phyloP scores from a whole-genome alignment of 2,888 invertebrate species.

The Dilophus febrilis region DNA sequence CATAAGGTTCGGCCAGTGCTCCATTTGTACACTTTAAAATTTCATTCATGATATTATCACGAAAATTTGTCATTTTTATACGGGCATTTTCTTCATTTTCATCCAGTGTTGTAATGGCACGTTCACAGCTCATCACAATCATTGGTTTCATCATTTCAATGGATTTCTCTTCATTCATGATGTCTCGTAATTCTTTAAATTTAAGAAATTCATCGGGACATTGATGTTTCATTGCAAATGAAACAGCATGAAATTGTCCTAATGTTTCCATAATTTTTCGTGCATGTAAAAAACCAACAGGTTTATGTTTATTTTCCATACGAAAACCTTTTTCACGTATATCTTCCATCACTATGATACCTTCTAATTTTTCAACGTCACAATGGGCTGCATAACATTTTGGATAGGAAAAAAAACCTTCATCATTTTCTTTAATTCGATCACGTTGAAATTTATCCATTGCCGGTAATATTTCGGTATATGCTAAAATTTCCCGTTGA shows the following conservation, averaged over 20 bases:
- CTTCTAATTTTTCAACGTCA: not conserved
- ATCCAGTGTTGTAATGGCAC: conserved; percentile 4
- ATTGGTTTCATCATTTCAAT: conserved; percentile 1
- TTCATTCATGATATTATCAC: not conserved
- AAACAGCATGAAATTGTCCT: conserved; percentile 6
- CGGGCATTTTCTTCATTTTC: conserved; percentile 6
- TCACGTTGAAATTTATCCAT: conserved; percentile 3
- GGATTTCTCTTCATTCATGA: not conserved
- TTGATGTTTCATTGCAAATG: conserved; percentile 5
- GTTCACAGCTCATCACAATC: not conserved
- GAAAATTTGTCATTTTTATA: conserved; percentile 3
- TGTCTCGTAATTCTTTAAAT: conserved; percentile 3
- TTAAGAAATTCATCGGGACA: conserved; percentile 4
- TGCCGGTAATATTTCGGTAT: conserved; percentile 2
- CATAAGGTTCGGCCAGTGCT: conserved; percentile 7
- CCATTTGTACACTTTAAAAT: not conserved
- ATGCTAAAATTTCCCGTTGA: conserved; percentile 2
- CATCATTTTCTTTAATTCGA: not conserved
- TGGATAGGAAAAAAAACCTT: conserved; percentile 2
- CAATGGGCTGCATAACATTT: not conserved
- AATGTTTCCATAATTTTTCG: conserved; percentile 1
- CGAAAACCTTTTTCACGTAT: not conserved
- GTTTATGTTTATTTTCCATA: conserved; percentile 10
- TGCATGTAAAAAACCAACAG: conserved; percentile 2
- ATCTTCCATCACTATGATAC: not conserved